These are phyloP conservation scores for Ranitomeya variabilis DNA, from an alignment of 2,113 vertebrate species.

Conservation along the genomic window DNA sequence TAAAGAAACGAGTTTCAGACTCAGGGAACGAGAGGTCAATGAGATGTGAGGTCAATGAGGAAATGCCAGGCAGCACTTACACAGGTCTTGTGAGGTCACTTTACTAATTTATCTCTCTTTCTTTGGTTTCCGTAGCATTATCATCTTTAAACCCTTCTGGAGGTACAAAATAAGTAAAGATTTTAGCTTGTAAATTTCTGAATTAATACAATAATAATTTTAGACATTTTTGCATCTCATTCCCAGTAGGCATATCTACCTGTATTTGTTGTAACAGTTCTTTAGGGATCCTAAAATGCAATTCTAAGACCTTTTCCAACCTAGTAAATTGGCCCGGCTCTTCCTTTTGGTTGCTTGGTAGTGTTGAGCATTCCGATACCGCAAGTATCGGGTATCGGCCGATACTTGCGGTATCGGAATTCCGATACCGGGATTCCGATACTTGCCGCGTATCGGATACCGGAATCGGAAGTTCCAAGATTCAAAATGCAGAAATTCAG, in stretches of 20 bases:
- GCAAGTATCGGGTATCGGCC: too few relatives aligned
- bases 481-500: too few relatives aligned
- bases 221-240: background rate
- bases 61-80: conserved; percentile 68
- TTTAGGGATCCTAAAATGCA: background rate
- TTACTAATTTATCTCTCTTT: conserved; percentile 67
- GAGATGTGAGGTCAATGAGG: conserved; percentile 68
- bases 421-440: too few relatives aligned
- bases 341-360: background rate
- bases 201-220: background rate
- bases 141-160: conserved; percentile 12
- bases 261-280: too few relatives aligned
- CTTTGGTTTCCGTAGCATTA: conserved; percentile 29
- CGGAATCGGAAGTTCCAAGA: too few relatives aligned
- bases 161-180: conserved; percentile 57
- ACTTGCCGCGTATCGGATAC: too few relatives aligned
- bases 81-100: conserved; percentile 68
- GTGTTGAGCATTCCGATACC: too few relatives aligned
- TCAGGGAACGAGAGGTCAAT: conserved; percentile 65
- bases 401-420: too few relatives aligned
- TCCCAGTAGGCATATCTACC: background rate
- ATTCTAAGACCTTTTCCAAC: background rate
- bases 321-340: background rate
- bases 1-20: conserved; percentile 54
- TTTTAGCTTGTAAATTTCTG: conserved; percentile 58